Evolutionary conservation across 2,113 vertebrate species (phyloP), one percentile per base, ranked within the genome.

Genomic region (Phyllostomus hastatus): DNA sequence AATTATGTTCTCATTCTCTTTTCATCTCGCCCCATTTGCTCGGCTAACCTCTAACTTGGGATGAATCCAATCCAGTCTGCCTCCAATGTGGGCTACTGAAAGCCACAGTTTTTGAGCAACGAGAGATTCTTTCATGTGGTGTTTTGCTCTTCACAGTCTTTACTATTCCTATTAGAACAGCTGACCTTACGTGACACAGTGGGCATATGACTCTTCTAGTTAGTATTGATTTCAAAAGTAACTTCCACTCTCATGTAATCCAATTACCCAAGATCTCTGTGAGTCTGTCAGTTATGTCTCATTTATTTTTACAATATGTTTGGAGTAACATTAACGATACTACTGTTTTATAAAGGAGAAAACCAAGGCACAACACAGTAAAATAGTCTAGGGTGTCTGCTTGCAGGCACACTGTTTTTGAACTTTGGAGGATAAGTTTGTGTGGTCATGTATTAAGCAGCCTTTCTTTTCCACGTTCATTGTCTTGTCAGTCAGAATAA

Each of bases 311-410:
- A 85, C 22, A 73, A 2, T 12, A 67, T 43, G 38, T 93, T 91
- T 93, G 57, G 70, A 80, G 26, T 84, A 59, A 59, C 19, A 84
- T 87, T 96, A 91, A 88, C 90, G n/a, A 17, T 87, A 54, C 31
- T 48, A 67, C 14, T 72, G n/a, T 93, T 95, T 93, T 4, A 43
- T 84, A 89, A 88, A 33, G 81, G 88, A 97, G 81, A 90, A 90
- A 81, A 69, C 57, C 67, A 9, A 81, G 46, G 41, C 38, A 69
- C 35, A 80, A 38, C 78, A 43, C 73, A n/a, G 3, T 73, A 75
- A 94, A 95, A 73, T 73, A 69, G 22, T 67, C 88, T 88, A 43
- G 79, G 38, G 5, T 46, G 88, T 79, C n/a, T 52, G 26, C 72
- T 91, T 72, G 11, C 4, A 1, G 31, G 54, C 26, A 35, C 59